Evolutionary conservation across 2,797 vertebrate genomes (phyloP).

Genomic region (Trichosurus vulpecula): DNA sequence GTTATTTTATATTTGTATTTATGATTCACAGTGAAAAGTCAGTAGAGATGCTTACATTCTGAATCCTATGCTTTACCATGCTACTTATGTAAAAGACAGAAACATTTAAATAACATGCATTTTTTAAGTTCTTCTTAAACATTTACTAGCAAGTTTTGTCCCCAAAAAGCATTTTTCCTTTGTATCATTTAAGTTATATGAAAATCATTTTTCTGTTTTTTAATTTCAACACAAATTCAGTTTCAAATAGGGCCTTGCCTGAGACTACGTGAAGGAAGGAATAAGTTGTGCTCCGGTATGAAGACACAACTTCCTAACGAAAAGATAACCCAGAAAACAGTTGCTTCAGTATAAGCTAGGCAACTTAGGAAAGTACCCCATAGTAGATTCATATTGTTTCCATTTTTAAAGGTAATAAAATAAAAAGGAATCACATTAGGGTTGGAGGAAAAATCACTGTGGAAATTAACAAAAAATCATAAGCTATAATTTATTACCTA

Average conservation of each 20-base stretch:
- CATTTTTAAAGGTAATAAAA: slow-evolving; percentile 70
- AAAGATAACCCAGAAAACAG: slow-evolving; percentile 74
- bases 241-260: slow-evolving; percentile 21
- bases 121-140: slow-evolving; percentile 62
- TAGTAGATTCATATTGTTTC: slow-evolving; percentile 64
- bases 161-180: slow-evolving; percentile 20
- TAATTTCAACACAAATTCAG: slow-evolving; percentile 73
- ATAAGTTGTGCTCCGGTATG: slow-evolving; percentile 5
- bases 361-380: slow-evolving; percentile 64
- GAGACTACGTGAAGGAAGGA: slow-evolving; percentile 17
- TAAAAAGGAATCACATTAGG: slow-evolving; percentile 61
- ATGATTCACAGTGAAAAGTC: slow-evolving; percentile 60
- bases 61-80: background rate
- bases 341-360: slow-evolving; percentile 71
- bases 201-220: slow-evolving; percentile 44
- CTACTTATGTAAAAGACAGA: background rate
- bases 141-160: slow-evolving; percentile 11
- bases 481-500: slow-evolving; percentile 37
- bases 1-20: slow-evolving; percentile 17
- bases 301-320: background rate
- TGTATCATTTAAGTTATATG: slow-evolving; percentile 26
- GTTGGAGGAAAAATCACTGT: slow-evolving; percentile 59
- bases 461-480: slow-evolving; percentile 60
- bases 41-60: slow-evolving; percentile 69
- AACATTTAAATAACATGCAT: background rate